phyloP scores from a whole-genome alignment of 1,140 invertebrate species.

The Bombus fervidus region DNA sequence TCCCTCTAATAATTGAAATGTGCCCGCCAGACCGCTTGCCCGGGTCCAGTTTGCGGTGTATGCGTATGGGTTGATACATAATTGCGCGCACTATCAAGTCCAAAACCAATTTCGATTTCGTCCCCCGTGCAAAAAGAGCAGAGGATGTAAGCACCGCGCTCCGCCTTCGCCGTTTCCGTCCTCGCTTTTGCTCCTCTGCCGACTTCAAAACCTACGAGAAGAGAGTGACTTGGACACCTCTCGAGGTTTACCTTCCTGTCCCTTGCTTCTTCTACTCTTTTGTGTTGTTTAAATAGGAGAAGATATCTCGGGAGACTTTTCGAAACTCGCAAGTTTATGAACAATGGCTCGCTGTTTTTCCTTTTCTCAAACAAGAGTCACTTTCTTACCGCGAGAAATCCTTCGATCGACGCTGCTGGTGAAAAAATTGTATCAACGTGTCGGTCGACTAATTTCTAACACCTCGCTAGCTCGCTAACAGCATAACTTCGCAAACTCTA shows the following conservation, averaged over 20 bases:
- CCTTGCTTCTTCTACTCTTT: too few relatives aligned
- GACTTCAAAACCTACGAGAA: background rate
- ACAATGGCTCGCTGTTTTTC: too few relatives aligned
- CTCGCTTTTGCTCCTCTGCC: background rate
- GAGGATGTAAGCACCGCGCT: background rate
- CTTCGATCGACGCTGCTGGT: too few relatives aligned
- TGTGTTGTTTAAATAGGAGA: rapidly evolving
- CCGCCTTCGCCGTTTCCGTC: slow-evolving; percentile 1
- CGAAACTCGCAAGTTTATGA: rapidly evolving
- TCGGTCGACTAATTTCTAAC: too few relatives aligned
- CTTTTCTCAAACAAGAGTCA: too few relatives aligned
- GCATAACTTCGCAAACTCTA: too few relatives aligned
- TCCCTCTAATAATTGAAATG: slow-evolving; percentile 84
- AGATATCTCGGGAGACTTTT: too few relatives aligned
- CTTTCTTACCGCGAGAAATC: rapidly evolving
- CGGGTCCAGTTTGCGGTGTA: slow-evolving; percentile 69
- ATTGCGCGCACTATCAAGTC: slow-evolving; percentile 67
- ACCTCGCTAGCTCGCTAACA: too few relatives aligned
- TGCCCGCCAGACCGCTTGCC: slow-evolving; percentile 74
- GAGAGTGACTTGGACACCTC: background rate
- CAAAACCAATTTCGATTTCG: slow-evolving; percentile 68
- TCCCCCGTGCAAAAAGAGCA: slow-evolving; percentile 44
- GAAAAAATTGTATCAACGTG: too few relatives aligned
- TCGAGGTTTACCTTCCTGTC: too few relatives aligned
- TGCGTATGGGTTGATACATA: slow-evolving; percentile 67